Conservation (phyloP, 2,113 vertebrate genomes). For the Pelodiscus sinensis region DNA sequence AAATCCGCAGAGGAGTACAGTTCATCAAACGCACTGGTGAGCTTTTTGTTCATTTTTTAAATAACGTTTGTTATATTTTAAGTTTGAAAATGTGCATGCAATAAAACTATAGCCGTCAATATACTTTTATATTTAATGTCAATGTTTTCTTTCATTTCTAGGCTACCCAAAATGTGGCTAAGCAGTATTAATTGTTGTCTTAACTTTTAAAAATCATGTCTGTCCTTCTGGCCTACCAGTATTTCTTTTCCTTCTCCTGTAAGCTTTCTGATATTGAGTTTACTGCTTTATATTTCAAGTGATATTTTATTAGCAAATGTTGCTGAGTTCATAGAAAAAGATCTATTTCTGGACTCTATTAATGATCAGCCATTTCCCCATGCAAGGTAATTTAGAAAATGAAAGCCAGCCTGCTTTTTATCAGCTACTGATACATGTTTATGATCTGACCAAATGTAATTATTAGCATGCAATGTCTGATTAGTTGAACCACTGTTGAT, state of each 20-base stretch:
- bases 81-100: neutral
- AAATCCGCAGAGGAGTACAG: conserved; percentile 89
- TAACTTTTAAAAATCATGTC: neutral
- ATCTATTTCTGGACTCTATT: neutral
- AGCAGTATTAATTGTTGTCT: neutral
- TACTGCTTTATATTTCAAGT: neutral
- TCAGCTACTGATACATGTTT: neutral
- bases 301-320: neutral
- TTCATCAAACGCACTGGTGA: conserved; percentile 88
- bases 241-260: neutral
- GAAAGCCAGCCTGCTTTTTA: neutral
- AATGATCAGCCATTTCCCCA: neutral
- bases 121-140: neutral
- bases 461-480: neutral
- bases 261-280: neutral
- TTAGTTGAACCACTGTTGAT: neutral
- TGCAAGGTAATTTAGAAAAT: neutral
- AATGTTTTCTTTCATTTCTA: conserved; percentile 8
- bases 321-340: neutral
- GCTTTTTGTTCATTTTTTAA: conserved; percentile 37
- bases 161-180: neutral
- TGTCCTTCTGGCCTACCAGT: neutral
- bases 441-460: neutral
- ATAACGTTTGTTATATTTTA: neutral
- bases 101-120: neutral